A percentile compares a stretch with the other conserved stretches of the same genome.
phyloP scores from a whole-genome alignment of 2,113 vertebrate genomes.

The Chaetodon trifascialis region DNA sequence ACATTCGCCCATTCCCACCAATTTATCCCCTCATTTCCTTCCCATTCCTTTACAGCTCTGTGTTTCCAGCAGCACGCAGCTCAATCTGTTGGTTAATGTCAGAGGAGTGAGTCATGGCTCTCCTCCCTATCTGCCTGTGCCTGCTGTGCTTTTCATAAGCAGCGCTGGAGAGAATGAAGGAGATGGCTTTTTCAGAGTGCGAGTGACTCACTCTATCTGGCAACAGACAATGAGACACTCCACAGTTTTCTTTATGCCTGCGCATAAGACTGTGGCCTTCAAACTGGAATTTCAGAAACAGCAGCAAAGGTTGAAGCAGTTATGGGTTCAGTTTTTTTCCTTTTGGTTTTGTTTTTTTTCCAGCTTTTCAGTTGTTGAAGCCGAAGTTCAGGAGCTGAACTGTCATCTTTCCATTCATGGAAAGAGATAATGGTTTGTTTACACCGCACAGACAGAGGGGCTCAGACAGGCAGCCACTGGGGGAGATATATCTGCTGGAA shows the following conservation, averaged over 20 bases:
- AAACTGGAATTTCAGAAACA: slow-evolving; percentile 36
- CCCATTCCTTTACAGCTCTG: slow-evolving; percentile 49
- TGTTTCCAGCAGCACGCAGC: slow-evolving; percentile 55
- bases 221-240: slow-evolving; percentile 51
- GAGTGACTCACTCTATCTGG: slow-evolving; percentile 66
- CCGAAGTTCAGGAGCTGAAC: background rate
- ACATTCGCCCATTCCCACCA: slow-evolving; percentile 33
- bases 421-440: slow-evolving; percentile 4
- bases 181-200: slow-evolving; percentile 54
- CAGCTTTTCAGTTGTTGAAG: slow-evolving; percentile 19
- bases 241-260: slow-evolving; percentile 26
- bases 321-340: background rate
- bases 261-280: slow-evolving; percentile 33
- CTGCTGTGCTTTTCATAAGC: slow-evolving; percentile 72
- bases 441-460: background rate
- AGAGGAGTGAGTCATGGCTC: slow-evolving; percentile 74
- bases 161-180: slow-evolving; percentile 50
- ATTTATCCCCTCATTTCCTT: slow-evolving; percentile 53
- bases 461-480: background rate
- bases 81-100: slow-evolving; percentile 61
- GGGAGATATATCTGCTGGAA: background rate
- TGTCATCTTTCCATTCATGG: background rate
- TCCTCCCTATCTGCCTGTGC: slow-evolving; percentile 63
- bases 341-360: background rate
- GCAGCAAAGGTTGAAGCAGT: slow-evolving; percentile 33